Percentiles rank a stretch among this genome's conserved stretches.
phyloP scores from a whole-genome alignment of 2,113 vertebrate genomes.

The Onychorhynchus coronatus region DNA sequence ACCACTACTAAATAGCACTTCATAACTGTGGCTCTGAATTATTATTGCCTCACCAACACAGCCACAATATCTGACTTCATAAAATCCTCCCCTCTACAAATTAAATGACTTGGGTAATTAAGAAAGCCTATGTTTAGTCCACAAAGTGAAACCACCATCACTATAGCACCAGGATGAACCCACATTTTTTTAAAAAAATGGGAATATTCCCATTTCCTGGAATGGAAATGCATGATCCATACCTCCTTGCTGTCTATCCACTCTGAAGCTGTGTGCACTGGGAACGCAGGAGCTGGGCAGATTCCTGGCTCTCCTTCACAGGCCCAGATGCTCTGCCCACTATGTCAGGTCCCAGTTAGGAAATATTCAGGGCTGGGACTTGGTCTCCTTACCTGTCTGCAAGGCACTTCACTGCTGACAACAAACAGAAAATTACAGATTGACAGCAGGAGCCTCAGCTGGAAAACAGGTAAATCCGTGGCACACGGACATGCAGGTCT shows the following conservation, averaged over 20 bases:
- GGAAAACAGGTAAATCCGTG: neutral
- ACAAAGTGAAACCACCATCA: conserved; percentile 6
- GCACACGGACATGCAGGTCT: neutral
- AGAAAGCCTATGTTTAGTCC: neutral
- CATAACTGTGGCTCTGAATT: conserved; percentile 22
- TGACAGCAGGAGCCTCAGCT: neutral
- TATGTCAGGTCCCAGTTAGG: neutral
- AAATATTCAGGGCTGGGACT: neutral
- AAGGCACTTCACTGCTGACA: neutral
- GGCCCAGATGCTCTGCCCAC: neutral
- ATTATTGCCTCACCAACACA: conserved; percentile 3
- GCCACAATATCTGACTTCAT: neutral
- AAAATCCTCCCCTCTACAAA: neutral
- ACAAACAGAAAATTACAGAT: neutral
- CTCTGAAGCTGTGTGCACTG: neutral
- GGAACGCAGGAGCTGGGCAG: neutral
- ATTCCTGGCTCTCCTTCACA: neutral
- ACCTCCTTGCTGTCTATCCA: neutral
- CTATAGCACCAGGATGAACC: neutral
- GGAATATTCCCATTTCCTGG: neutral
- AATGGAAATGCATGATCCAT: fast-evolving
- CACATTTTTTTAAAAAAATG: neutral
- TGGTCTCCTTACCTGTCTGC: neutral
- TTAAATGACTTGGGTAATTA: conserved; percentile 7
- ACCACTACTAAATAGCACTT: neutral